Evolutionary conservation across 2,888 invertebrate species (phyloP).

Genomic region (Pristionchus mayeri): DNA sequence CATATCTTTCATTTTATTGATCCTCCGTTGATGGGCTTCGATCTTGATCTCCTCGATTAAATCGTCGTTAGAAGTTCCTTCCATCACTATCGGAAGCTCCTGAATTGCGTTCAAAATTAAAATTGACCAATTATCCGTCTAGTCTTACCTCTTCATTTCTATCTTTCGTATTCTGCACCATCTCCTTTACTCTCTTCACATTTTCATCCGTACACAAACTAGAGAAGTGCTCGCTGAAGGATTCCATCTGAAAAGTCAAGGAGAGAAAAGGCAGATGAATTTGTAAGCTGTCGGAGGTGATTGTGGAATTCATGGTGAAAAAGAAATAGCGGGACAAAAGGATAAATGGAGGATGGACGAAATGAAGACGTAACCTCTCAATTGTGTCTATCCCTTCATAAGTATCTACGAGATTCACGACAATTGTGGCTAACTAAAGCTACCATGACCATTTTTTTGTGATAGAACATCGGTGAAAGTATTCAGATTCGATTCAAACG

Average conservation of each 20-base stretch:
- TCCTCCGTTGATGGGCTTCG: conserved; percentile 1
- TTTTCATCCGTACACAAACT: background rate
- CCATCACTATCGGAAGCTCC: conserved; percentile 16
- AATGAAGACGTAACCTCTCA: too few relatives aligned
- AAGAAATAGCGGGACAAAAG: too few relatives aligned
- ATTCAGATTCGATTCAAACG: background rate
- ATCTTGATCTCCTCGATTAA: background rate
- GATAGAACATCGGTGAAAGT: too few relatives aligned
- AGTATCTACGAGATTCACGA: too few relatives aligned
- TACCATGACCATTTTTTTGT: too few relatives aligned
- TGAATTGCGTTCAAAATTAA: too few relatives aligned
- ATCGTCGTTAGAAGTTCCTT: background rate
- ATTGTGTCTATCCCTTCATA: too few relatives aligned
- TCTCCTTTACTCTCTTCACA: conserved; percentile 17
- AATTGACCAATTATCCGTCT: too few relatives aligned
- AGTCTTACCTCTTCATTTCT: background rate
- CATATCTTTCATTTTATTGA: conserved; percentile 10
- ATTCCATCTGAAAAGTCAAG: conserved; percentile 34
- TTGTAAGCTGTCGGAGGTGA: too few relatives aligned
- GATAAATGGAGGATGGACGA: too few relatives aligned
- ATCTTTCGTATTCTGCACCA: background rate
- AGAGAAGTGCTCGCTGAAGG: background rate
- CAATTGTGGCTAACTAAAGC: too few relatives aligned
- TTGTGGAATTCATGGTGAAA: too few relatives aligned
- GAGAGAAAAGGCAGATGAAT: background rate